Evolutionary conservation across 1,140 invertebrate genomes (phyloP).

Genomic region (Onthophagus taurus): DNA sequence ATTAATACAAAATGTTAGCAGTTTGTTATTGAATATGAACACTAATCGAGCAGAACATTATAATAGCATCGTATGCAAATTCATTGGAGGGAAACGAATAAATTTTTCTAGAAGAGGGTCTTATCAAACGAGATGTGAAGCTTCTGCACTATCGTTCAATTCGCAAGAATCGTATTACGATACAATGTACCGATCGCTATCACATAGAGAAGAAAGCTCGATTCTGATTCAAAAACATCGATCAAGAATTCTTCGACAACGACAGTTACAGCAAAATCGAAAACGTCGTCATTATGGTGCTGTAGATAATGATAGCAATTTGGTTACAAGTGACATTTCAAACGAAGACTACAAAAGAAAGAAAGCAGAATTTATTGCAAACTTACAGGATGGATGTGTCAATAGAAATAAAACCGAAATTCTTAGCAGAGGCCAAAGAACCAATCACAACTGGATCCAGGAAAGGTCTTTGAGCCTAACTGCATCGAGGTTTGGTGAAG

Average conservation of each 20-base stretch:
- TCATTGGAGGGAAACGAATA: slow-evolving; percentile 23
- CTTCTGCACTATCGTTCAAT: slow-evolving; percentile 18
- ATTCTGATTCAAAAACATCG: not conserved
- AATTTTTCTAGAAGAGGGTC: slow-evolving; percentile 19
- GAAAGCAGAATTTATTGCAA: no score
- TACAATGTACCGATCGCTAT: not conserved
- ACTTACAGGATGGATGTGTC: no score
- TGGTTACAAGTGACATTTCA: no score
- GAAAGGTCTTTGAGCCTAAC: no score
- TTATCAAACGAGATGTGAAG: not conserved
- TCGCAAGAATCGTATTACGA: slow-evolving; percentile 2
- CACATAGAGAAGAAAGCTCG: not conserved
- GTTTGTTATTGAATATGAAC: slow-evolving; percentile 20
- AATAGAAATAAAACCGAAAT: no score
- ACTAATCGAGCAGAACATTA: slow-evolving; percentile 24
- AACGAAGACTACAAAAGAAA: no score
- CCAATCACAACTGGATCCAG: no score
- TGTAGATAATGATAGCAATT: no score
- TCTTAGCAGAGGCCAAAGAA: no score
- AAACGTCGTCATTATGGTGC: no score
- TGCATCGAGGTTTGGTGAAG: no score
- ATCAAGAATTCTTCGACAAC: not conserved
- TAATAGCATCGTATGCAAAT: slow-evolving; percentile 24
- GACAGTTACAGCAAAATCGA: no score
- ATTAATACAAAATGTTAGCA: slow-evolving; percentile 16